Percentiles rank a stretch among this genome's conserved stretches.
phyloP scores from a whole-genome alignment of 2,113 vertebrate species.

The Scartelaos histophorus region DNA sequence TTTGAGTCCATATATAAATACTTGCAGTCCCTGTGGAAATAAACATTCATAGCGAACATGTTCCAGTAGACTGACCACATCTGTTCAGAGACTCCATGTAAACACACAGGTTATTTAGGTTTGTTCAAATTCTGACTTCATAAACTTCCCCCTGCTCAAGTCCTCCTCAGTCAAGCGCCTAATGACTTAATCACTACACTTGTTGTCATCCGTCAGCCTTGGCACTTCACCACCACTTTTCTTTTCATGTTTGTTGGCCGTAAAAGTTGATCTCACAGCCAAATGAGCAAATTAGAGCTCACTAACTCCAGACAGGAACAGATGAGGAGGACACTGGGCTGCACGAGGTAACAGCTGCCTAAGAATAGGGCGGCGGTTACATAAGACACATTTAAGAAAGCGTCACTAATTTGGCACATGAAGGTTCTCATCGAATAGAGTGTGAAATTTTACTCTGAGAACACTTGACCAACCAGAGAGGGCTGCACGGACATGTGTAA shows the following conservation, averaged over 20 bases:
- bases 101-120: not conserved
- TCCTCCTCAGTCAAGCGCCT: slow-evolving; percentile 26
- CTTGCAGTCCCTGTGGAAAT: slow-evolving; percentile 23
- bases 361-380: slow-evolving; percentile 50
- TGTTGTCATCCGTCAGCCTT: slow-evolving; percentile 42
- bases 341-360: slow-evolving; percentile 41
- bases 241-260: slow-evolving; percentile 52
- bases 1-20: slow-evolving; percentile 7
- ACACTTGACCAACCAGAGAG: not conserved
- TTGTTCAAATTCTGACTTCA: not conserved
- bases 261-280: slow-evolving; percentile 34
- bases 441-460: slow-evolving; percentile 13
- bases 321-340: slow-evolving; percentile 29
- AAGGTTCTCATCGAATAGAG: slow-evolving; percentile 2
- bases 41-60: slow-evolving; percentile 31
- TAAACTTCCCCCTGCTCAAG: slow-evolving; percentile 10
- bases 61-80: slow-evolving; percentile 25
- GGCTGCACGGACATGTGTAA: not conserved
- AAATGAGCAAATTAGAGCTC: slow-evolving; percentile 41
- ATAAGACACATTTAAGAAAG: slow-evolving; percentile 38
- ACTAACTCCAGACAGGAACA: slow-evolving; percentile 24
- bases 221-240: slow-evolving; percentile 15
- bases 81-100: slow-evolving; percentile 3
- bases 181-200: slow-evolving; percentile 55
- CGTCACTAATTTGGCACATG: slow-evolving; percentile 41